Conservation (phyloP, 2,113 vertebrate genomes). For the Coptodon rendalli region DNA sequence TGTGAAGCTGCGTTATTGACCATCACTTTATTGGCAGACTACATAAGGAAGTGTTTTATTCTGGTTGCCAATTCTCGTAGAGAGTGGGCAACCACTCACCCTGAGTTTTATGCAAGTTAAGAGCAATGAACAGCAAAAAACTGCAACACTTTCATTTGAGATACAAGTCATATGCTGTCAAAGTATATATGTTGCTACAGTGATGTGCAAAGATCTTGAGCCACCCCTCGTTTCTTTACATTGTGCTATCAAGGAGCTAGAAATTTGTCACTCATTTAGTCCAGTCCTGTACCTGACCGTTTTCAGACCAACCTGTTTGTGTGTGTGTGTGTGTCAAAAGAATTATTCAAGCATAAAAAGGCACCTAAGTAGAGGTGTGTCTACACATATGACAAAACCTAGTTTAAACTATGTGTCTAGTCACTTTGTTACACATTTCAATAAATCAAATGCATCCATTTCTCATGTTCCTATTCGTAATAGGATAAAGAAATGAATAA, state of each 20-base stretch:
- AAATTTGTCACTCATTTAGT: not conserved
- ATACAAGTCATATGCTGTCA: not conserved
- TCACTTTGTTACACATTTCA: not conserved
- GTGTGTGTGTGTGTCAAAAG: rapidly evolving
- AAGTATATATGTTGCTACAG: not conserved
- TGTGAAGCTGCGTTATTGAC: not conserved
- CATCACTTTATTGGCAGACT: not conserved
- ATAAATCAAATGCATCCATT: not conserved
- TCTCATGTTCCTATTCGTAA: rapidly evolving
- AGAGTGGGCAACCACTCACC: not conserved
- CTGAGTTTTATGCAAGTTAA: not conserved
- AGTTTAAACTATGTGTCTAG: not conserved
- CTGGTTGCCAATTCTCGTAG: not conserved
- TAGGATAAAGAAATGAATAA: not conserved
- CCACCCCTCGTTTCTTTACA: not conserved
- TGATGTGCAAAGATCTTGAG: not conserved
- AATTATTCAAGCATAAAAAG: not conserved
- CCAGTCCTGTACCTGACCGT: not conserved
- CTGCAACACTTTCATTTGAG: rapidly evolving
- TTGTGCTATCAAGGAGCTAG: not conserved
- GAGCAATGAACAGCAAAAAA: not conserved
- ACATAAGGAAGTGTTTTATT: not conserved
- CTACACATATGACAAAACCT: not conserved
- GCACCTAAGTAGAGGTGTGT: not conserved
- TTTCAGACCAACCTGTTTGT: not conserved